Evolutionary conservation across 2,888 invertebrate genomes (phyloP).

Genomic region (Morpho achilles): DNA sequence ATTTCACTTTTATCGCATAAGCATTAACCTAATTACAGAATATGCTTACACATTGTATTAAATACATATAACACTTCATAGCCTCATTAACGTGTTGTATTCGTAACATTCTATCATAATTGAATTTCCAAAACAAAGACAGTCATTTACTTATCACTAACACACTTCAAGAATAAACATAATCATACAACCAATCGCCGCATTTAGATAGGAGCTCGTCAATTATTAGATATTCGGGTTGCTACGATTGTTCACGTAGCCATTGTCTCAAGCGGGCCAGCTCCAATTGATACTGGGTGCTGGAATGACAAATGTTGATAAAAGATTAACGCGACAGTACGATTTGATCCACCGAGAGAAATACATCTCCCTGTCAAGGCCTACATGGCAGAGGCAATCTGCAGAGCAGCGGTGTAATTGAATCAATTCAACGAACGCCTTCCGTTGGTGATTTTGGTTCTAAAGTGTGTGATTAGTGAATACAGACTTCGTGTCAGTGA

Average conservation of each 20-base stretch:
- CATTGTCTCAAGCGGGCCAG: slow-evolving; percentile 53
- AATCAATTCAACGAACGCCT: slow-evolving; percentile 66
- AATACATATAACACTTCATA: no score
- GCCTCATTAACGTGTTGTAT: slow-evolving; percentile 1
- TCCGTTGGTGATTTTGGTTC: slow-evolving; percentile 58
- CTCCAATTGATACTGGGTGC: slow-evolving; percentile 46
- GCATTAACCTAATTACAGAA: no score
- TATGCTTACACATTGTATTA: no score
- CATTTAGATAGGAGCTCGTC: slow-evolving; percentile 54
- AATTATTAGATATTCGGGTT: slow-evolving; percentile 46
- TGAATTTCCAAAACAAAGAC: slow-evolving; percentile 34
- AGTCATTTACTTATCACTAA: slow-evolving; percentile 43
- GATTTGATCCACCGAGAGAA: slow-evolving; percentile 55
- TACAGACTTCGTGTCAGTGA: slow-evolving; percentile 28
- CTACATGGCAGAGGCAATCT: slow-evolving; percentile 18
- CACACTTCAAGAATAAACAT: slow-evolving; percentile 53
- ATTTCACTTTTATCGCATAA: no score
- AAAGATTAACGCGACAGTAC: slow-evolving; percentile 70
- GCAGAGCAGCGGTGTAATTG: slow-evolving; percentile 49
- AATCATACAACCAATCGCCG: slow-evolving; percentile 58
- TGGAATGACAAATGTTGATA: slow-evolving; percentile 59
- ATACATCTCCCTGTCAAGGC: slow-evolving; percentile 42
- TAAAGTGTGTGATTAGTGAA: slow-evolving; percentile 24
- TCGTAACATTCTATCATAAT: slow-evolving; percentile 5
- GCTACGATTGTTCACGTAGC: slow-evolving; percentile 45